Conservation (phyloP, 2,797 vertebrate genomes). For the Phrynocephalus guinanensis region DNA sequence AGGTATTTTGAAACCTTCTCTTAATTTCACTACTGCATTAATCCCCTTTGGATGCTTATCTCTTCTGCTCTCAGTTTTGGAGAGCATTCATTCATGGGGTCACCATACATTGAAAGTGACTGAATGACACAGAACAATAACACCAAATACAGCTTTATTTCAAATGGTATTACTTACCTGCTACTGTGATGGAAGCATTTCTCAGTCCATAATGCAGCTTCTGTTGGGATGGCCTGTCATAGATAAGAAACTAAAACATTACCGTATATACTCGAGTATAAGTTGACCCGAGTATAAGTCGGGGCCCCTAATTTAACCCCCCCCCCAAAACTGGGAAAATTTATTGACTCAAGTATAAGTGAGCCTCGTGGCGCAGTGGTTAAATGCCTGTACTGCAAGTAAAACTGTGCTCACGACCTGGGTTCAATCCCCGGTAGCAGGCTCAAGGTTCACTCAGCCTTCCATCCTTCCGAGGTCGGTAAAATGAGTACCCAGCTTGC, state of each 20-base stretch:
- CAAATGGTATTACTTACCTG: slow-evolving; percentile 70
- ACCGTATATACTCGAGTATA: too few relatives aligned
- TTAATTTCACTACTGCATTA: neutral
- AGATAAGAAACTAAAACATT: slow-evolving; percentile 39
- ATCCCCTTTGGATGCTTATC: neutral
- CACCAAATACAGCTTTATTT: slow-evolving; percentile 5
- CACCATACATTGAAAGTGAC: neutral
- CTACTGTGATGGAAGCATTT: slow-evolving; percentile 59
- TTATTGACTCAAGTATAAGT: too few relatives aligned
- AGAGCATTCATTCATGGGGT: neutral
- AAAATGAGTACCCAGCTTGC: too few relatives aligned
- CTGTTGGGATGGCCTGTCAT: slow-evolving; percentile 46
- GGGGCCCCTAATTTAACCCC: too few relatives aligned
- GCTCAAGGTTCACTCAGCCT: too few relatives aligned
- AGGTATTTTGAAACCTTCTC: neutral
- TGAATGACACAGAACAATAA: neutral
- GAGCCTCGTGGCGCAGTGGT: too few relatives aligned
- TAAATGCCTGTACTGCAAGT: too few relatives aligned
- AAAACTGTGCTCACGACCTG: too few relatives aligned
- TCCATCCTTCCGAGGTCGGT: too few relatives aligned
- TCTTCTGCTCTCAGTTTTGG: neutral
- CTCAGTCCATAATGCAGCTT: slow-evolving; percentile 57
- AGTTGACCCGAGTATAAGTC: too few relatives aligned
- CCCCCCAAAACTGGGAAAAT: too few relatives aligned
- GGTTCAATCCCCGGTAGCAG: too few relatives aligned